Conservation (phyloP, 1,140 invertebrate species). For the Battus philenor region DNA sequence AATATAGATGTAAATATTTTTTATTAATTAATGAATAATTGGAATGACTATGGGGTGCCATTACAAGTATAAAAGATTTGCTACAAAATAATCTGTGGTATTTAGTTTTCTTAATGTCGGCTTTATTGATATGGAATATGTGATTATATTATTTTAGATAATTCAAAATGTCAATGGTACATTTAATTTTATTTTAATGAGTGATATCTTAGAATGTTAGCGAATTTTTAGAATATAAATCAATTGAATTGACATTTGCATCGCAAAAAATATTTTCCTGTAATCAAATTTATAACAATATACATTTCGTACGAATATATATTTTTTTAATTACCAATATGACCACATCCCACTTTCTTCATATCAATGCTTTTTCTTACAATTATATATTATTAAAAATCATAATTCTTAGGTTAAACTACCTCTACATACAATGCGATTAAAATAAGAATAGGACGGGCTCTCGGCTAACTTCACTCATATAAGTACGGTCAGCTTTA, state of each 20-base stretch:
- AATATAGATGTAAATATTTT: conserved; percentile 46
- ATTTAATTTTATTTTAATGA: conserved; percentile 12
- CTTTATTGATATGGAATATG: not conserved
- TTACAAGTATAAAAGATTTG: conserved; percentile 30
- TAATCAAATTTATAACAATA: conserved; percentile 15
- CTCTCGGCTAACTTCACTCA: no score
- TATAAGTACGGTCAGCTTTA: no score
- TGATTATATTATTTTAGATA: conserved; percentile 5
- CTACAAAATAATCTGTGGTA: conserved; percentile 12
- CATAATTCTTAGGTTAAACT: no score
- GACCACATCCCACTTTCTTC: no score
- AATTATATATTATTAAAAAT: no score
- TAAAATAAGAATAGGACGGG: no score
- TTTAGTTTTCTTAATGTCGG: conserved; percentile 5
- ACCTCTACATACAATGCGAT: no score
- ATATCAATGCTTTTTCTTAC: no score
- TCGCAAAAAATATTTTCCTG: conserved; percentile 4
- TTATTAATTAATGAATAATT: conserved; percentile 34
- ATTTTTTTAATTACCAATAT: no score
- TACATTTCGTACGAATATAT: no score
- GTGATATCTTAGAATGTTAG: conserved; percentile 4
- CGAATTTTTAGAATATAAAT: conserved; percentile 6
- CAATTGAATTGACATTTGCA: conserved; percentile 4
- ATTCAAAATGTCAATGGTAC: conserved; percentile 5
- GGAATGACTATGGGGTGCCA: conserved; percentile 40